A percentile compares a stretch with the other conserved stretches of the same genome.
Conservation (phyloP, 2,797 vertebrate genomes). For the Spinus pinus region DNA sequence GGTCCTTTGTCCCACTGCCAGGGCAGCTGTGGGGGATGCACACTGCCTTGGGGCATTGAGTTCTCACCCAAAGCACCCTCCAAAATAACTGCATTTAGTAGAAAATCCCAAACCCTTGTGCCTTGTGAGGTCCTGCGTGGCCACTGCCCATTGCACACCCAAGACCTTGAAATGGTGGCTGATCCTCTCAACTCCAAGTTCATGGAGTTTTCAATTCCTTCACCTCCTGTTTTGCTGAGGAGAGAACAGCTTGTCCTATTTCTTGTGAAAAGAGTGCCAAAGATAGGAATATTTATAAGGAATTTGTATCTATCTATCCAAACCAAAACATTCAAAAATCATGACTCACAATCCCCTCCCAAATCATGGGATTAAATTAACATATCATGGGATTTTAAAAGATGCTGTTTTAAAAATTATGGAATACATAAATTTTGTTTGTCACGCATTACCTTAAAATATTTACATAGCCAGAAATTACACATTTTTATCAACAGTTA, state of each 20-base stretch:
- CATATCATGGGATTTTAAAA: conserved; percentile 17
- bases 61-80: neutral
- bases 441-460: neutral
- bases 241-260: conserved; percentile 20
- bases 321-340: conserved; percentile 49
- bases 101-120: neutral
- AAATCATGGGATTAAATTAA: conserved; percentile 58
- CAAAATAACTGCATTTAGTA: neutral
- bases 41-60: rapidly evolving
- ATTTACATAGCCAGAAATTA: neutral
- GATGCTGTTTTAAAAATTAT: neutral
- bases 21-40: neutral
- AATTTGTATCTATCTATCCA: conserved; percentile 29
- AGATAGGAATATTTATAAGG: conserved; percentile 34
- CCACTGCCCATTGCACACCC: neutral
- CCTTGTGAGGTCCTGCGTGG: rapidly evolving
- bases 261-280: neutral
- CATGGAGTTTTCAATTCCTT: neutral
- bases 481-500: neutral
- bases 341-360: conserved; percentile 41
- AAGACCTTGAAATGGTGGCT: neutral
- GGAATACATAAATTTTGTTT: neutral
- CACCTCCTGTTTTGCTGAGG: neutral
- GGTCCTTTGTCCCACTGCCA: neutral
- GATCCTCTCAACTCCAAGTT: neutral